phyloP scores from a whole-genome alignment of 2,888 invertebrate genomes.

The Pseudolycoriella hygida region DNA sequence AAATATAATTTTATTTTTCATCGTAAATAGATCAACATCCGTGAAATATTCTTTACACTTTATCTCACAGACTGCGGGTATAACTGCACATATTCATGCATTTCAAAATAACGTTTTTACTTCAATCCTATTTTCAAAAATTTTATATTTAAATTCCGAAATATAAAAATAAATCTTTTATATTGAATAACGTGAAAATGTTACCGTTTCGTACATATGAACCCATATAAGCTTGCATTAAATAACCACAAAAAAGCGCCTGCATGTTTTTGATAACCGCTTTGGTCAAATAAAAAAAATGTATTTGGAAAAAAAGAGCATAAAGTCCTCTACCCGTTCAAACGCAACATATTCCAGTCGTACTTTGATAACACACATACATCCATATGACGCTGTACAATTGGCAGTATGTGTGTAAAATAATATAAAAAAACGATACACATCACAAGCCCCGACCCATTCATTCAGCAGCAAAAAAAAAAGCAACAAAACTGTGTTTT shows the following conservation, averaged over 20 bases:
- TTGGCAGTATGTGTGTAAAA: neutral
- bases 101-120: too few species aligned
- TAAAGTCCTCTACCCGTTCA: too few species aligned
- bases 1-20: too few species aligned
- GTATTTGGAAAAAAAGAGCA: neutral
- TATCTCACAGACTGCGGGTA: too few species aligned
- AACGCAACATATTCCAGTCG: neutral
- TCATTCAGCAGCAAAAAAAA: neutral
- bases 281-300: neutral
- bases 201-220: too few species aligned
- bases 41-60: too few species aligned
- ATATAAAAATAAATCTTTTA: neutral
- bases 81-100: too few species aligned
- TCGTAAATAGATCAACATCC: too few species aligned
- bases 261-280: neutral
- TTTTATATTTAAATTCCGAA: neutral
- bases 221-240: too few species aligned
- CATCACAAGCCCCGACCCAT: too few species aligned
- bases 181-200: too few species aligned
- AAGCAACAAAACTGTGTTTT: neutral
- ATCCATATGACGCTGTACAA: neutral
- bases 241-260: neutral
- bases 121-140: too few species aligned
- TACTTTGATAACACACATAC: neutral
- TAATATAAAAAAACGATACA: neutral